phyloP scores from a whole-genome alignment of 2,888 invertebrate genomes.

The Crossocerus cetratus region DNA sequence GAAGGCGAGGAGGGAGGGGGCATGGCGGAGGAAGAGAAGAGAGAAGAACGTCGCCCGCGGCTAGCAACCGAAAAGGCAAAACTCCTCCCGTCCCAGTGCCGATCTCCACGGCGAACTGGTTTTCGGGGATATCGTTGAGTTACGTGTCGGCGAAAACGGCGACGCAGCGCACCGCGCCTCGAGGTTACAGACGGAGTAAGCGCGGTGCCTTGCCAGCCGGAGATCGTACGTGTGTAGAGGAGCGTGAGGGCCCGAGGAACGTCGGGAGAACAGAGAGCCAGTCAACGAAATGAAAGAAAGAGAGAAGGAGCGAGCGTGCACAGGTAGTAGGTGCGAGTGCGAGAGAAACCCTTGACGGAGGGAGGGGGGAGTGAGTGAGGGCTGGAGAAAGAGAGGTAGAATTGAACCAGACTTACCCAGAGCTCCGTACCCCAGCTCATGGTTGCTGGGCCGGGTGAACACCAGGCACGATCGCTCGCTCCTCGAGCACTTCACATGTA shows the following conservation, averaged over 20 bases:
- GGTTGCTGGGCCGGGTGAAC: constrained; percentile 69
- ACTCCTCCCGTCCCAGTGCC: constrained; percentile 54
- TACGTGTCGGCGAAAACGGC: constrained; percentile 47
- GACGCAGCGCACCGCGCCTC: constrained; percentile 14
- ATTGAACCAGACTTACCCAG: constrained; percentile 73
- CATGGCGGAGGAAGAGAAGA: constrained; percentile 55
- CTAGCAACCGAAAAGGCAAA: constrained; percentile 73
- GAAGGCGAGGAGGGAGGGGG: constrained; percentile 25
- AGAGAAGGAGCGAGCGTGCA: background rate
- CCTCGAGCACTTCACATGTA: constrained; percentile 68
- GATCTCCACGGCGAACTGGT: constrained; percentile 68
- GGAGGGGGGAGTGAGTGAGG: constrained; percentile 16
- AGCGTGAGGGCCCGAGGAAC: constrained; percentile 1
- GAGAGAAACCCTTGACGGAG: background rate
- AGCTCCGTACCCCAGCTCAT: constrained; percentile 78
- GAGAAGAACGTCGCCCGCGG: constrained; percentile 68
- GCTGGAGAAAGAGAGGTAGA: constrained; percentile 13
- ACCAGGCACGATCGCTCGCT: constrained; percentile 57
- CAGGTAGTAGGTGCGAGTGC: constrained; percentile 1
- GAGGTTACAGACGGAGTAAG: background rate
- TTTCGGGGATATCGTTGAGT: constrained; percentile 64
- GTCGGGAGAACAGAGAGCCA: background rate
- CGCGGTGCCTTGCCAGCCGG: background rate
- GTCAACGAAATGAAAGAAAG: background rate
- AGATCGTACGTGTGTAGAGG: constrained; percentile 10